Conservation (phyloP, 92 coral and sea anemone species). For the Umimayanthus kanabou region DNA sequence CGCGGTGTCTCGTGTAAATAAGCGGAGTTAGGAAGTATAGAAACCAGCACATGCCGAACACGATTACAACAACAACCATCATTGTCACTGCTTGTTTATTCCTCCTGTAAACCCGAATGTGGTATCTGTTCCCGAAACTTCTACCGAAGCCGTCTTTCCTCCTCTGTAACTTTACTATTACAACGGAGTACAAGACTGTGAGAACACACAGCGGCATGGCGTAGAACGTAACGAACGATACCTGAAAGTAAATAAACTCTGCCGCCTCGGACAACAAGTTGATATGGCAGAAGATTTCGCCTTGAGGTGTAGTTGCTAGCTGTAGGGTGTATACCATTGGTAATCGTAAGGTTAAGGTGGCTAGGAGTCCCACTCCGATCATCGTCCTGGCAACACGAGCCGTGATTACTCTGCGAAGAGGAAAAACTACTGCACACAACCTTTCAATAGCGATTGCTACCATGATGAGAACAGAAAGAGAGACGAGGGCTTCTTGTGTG, state of each 20-base stretch:
- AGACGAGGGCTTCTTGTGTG: conserved; percentile 25
- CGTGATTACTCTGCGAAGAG: conserved; percentile 2
- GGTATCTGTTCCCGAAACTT: background rate
- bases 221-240: background rate
- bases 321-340: background rate
- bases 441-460: conserved; percentile 20
- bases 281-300: background rate
- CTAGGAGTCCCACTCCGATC: background rate
- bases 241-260: conserved; percentile 17
- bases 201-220: conserved; percentile 10
- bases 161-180: background rate
- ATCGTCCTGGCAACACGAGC: conserved; percentile 3
- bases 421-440: conserved; percentile 14
- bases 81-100: conserved; percentile 16
- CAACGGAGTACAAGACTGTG: conserved; percentile 4
- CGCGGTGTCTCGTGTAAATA: background rate
- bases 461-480: conserved; percentile 20
- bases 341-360: background rate
- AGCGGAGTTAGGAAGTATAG: conserved; percentile 21
- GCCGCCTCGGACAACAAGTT: background rate
- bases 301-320: background rate
- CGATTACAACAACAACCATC: conserved; percentile 16
- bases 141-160: background rate
- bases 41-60: conserved; percentile 15
- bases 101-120: background rate